Evolutionary conservation across 2,113 vertebrate genomes (phyloP), one percentile per base, ranked within the genome.

Genomic region (Nannospalax galili): DNA sequence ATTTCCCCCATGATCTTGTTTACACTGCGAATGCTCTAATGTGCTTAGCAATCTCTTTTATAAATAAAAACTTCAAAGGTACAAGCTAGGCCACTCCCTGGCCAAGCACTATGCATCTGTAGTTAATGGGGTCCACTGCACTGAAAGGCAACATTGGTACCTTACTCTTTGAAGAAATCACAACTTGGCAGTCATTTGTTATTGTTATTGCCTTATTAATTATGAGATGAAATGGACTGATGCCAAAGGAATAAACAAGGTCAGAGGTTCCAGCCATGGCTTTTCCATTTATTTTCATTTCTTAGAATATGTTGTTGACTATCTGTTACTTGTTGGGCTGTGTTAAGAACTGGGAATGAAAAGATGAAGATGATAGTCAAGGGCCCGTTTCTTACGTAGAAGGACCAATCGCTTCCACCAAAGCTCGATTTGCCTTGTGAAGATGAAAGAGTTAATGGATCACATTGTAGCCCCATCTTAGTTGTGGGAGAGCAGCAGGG

Each of bases 31-130:
- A 94, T 75, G 65, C 60, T 84, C 85, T 91, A 88, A 97, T 52
- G 87, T 96, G 93, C 95, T 96, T 96, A 96, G 91, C 91, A 80
- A 87, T 95, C 89, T 95, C 95, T 96, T 96, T 96, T 92, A 74
- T 90, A 97, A 96, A 87, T 84, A 96, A 94, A 95, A 72, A 70
- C 67, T 95, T 75, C 32, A 65, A 92, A 97, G 92, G 80, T 92
- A 93, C 32, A 64, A 90, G 75, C 52, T 94, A 86, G 45, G 40
- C 96, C 93, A 94, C 87, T 72, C 70, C 72, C 90, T 96, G 94
- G 91, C 56, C 94, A 97, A 74, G 67, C 60, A 70, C 78, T 89
- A 58, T 73, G 58, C 40, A 81, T 93, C 67, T 52, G 95, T 96
- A 95, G 95, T 94, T 84, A 93, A 95, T 90, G 92, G 77, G 95